phyloP scores from a whole-genome alignment of 2,888 invertebrate species.

The Eilema griseolum region DNA sequence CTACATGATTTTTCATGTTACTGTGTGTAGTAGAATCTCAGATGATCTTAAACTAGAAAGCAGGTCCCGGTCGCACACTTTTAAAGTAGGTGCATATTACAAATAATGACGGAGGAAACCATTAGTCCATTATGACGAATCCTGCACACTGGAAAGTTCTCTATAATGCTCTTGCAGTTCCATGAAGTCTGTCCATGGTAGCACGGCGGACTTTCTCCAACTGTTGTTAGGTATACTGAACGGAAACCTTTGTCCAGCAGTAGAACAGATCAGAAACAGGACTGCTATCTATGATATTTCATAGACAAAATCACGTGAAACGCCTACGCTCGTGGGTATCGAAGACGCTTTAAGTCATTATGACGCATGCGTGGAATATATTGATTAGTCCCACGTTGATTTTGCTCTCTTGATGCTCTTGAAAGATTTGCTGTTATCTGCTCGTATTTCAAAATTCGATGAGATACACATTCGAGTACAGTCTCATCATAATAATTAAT shows the following conservation, averaged over 20 bases:
- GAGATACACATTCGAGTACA: conserved; percentile 26
- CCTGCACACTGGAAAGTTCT: background rate
- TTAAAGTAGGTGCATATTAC: background rate
- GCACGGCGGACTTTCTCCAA: background rate
- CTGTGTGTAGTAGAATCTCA: background rate
- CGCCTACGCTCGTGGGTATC: conserved; percentile 59
- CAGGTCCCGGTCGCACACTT: background rate
- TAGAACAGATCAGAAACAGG: background rate
- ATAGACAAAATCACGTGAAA: conserved; percentile 49
- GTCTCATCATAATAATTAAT: conserved; percentile 15
- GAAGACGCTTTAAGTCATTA: conserved; percentile 59
- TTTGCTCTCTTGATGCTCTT: conserved; percentile 61
- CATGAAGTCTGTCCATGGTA: background rate
- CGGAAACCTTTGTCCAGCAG: background rate
- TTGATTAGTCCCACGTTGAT: conserved; percentile 77
- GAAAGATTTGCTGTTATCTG: conserved; percentile 40
- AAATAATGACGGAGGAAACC: background rate
- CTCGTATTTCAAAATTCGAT: conserved; percentile 38
- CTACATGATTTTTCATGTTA: background rate
- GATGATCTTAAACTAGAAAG: background rate
- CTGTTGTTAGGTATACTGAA: background rate
- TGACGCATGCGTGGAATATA: conserved; percentile 84
- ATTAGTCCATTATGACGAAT: background rate
- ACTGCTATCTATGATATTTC: background rate
- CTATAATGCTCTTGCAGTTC: background rate